Percentiles rank a stretch among this genome's conserved stretches.
Conservation (phyloP, 1,140 invertebrate species). For the Drepana arcuata region DNA sequence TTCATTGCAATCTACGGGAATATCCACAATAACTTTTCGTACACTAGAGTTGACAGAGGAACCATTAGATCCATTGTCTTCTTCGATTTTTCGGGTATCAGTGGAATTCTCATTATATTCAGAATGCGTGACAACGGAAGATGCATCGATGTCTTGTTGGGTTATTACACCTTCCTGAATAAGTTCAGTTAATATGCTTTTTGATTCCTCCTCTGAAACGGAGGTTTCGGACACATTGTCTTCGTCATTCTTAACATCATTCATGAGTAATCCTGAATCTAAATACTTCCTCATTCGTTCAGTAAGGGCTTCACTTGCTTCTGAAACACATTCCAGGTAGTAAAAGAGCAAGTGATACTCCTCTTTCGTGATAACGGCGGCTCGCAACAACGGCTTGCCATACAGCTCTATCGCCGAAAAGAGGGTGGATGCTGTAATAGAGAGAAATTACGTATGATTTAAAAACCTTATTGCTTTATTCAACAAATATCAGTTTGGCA, state of each 20-base stretch:
- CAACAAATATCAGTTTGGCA: too few species aligned
- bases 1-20: conserved; percentile 46
- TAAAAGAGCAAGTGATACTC: conserved; percentile 66
- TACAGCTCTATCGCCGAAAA: conserved; percentile 64
- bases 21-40: conserved; percentile 49
- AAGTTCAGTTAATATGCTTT: conserved; percentile 60
- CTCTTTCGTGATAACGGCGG: conserved; percentile 58
- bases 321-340: conserved; percentile 63
- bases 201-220: conserved; percentile 29
- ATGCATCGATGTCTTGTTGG: conserved; percentile 55
- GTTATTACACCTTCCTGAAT: conserved; percentile 61
- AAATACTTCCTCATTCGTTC: conserved; percentile 65
- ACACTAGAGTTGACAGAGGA: conserved; percentile 36
- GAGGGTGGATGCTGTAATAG: conserved; percentile 59
- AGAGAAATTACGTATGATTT: too few species aligned
- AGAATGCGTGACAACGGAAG: conserved; percentile 40
- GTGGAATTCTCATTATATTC: conserved; percentile 37
- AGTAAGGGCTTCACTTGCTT: conserved; percentile 60
- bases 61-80: conserved; percentile 48
- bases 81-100: conserved; percentile 25
- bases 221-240: conserved; percentile 20
- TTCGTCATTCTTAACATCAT: conserved; percentile 25
- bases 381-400: conserved; percentile 58
- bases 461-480: too few species aligned
- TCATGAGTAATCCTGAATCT: conserved; percentile 58